Percentiles rank a stretch among this genome's conserved stretches.
Evolutionary conservation across 2,888 invertebrate species (phyloP).

Genomic region (Clunio marinus): DNA sequence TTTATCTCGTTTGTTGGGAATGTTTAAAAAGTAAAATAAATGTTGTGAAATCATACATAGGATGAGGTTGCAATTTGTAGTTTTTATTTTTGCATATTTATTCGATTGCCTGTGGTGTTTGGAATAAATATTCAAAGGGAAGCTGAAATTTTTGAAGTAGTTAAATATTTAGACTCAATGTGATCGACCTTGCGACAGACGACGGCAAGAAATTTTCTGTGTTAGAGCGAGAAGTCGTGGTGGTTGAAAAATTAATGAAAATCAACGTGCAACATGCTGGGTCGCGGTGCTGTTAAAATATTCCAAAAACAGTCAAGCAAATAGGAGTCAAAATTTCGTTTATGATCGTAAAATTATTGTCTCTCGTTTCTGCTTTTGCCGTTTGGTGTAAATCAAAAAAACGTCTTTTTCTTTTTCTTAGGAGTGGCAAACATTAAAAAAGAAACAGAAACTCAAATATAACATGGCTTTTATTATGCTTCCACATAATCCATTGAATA

Average conservation of each 20-base stretch:
- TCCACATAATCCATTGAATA: slow-evolving; percentile 14
- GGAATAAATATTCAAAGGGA: background rate
- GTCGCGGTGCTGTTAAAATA: background rate
- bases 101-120: background rate
- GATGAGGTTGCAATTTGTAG: slow-evolving; percentile 24
- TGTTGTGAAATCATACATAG: slow-evolving; percentile 23
- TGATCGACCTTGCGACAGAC: no score
- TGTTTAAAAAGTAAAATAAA: slow-evolving; percentile 7
- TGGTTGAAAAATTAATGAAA: slow-evolving; percentile 23
- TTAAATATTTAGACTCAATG: no score
- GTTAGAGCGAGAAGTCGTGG: slow-evolving; percentile 13
- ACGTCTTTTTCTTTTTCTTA: slow-evolving; percentile 20
- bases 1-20: background rate
- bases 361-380: slow-evolving; percentile 8
- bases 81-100: background rate
- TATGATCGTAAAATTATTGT: slow-evolving; percentile 13
- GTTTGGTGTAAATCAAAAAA: slow-evolving; percentile 23
- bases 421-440: slow-evolving; percentile 25
- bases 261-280: slow-evolving; percentile 4
- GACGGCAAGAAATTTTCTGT: background rate
- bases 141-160: no score
- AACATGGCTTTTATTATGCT: slow-evolving; percentile 18
- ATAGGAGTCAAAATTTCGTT: slow-evolving; percentile 1
- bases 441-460: slow-evolving; percentile 8
- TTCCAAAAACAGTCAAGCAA: background rate